Conservation (phyloP, 2,888 invertebrate species). For the Drosophila acutilabella region DNA sequence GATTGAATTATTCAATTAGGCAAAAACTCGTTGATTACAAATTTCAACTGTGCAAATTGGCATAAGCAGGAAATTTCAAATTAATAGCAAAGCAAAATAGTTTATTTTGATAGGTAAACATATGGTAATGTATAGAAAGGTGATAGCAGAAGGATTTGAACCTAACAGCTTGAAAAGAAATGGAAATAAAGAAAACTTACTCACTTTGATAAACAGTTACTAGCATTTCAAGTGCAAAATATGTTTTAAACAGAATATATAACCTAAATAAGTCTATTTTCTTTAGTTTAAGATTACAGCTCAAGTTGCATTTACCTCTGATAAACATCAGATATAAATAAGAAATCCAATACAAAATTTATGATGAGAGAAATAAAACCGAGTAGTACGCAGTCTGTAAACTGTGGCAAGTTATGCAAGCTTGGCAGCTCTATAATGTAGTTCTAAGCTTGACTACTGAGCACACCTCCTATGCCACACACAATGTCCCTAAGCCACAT, state of each 20-base stretch:
- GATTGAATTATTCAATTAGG: conserved; percentile 70
- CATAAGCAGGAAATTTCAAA: neutral
- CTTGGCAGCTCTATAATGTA: conserved; percentile 3
- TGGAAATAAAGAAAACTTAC: too few species aligned
- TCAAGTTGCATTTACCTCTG: too few species aligned
- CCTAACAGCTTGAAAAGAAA: too few species aligned
- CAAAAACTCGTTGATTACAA: conserved; percentile 25
- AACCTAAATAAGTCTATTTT: too few species aligned
- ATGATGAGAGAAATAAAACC: neutral
- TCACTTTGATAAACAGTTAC: too few species aligned
- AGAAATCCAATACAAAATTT: neutral
- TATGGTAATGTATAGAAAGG: neutral
- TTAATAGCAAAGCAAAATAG: neutral
- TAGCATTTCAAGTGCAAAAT: too few species aligned
- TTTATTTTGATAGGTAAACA: too few species aligned
- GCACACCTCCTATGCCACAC: conserved; percentile 21
- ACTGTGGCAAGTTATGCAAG: neutral
- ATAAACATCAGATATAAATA: neutral
- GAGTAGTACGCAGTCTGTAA: neutral
- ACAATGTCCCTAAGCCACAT: conserved; percentile 51
- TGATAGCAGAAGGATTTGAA: too few species aligned
- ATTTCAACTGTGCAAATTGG: conserved; percentile 3
- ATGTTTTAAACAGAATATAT: too few species aligned
- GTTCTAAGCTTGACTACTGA: conserved; percentile 25
- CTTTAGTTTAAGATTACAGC: too few species aligned